Base-by-base conservation (phyloP, 1,140 invertebrate species). In the Drosophila takahashii region DNA sequence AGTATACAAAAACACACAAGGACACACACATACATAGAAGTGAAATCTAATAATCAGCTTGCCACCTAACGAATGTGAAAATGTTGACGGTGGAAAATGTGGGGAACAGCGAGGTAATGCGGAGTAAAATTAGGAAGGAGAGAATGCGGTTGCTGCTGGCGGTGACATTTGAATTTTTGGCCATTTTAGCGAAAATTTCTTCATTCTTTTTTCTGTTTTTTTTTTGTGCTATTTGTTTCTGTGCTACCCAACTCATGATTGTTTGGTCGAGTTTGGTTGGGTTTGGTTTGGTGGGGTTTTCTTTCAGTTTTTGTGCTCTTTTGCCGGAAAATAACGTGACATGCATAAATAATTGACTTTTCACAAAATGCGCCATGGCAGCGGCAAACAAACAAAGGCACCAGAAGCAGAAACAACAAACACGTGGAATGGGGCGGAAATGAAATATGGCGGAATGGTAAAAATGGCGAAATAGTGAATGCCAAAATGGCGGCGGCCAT, bases 261-360 rank as follows among this genome's bases (percentile, higher is more conserved):
- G 18, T 71, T 71, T 70, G 62, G 47, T 29, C 54, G 44, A 32
- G 27, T 69, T 32, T 18, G 32, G 39, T 32, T 54, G 44, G 39
- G 27, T 69, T 26, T 18, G 26, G 11, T 37, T 29, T 3, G 34
- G 57, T 41, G 8, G 22, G 26, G 32, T 57, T 66, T 75, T 75
- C 13, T 47, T 16, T 44, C 39, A 13, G 41, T 22, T 56, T 44
- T 51, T 72, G 36, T 76, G 37, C 69, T 39, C 47, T 72, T 72
- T 66, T 81, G 54, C 66, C 78, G 64, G 69, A 83, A 78, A 83
- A 83, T 83, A 72, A 83, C 79, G 79, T 83, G 79, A 83, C 79
- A 83, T 83, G 79, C 79, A 83, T 83, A 83, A 83, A 83, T 83
- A 83, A 83, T 83, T 83, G 79, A 83, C 79, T 83, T 83, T 77